A percentile compares a stretch with the other conserved stretches of the same genome.
These are phyloP conservation scores for Drosophila mimica DNA, from an alignment of 2,888 invertebrate species.

Conservation along the genomic window DNA sequence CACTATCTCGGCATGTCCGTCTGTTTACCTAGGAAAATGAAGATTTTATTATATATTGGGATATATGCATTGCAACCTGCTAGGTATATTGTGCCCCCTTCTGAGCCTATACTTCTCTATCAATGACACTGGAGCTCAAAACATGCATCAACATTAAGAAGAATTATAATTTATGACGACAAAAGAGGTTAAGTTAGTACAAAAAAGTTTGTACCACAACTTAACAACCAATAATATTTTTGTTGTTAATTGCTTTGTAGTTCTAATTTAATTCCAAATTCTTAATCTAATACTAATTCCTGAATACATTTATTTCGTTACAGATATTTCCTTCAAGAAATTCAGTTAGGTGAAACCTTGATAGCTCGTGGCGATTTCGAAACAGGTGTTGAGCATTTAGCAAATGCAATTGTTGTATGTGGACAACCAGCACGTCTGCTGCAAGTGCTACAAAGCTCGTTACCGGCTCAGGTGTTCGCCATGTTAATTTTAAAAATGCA, in stretches of 20 bases:
- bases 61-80: not conserved
- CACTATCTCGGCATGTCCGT: not conserved
- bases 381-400: constrained; percentile 97
- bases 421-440: constrained; percentile 88
- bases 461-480: constrained; percentile 97
- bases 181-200: too few relatives aligned
- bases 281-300: not conserved
- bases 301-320: constrained; percentile 42
- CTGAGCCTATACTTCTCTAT: too few relatives aligned
- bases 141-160: too few relatives aligned
- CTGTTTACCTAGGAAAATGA: not conserved
- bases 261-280: not conserved
- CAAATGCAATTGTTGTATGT: constrained; percentile 98
- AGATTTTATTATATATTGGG: not conserved
- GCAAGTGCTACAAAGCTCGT: constrained; percentile 93
- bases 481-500: constrained; percentile 91
- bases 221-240: too few relatives aligned
- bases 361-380: constrained; percentile 94
- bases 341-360: constrained; percentile 97
- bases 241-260: too few relatives aligned
- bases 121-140: too few relatives aligned
- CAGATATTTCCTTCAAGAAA: constrained; percentile 88
- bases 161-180: too few relatives aligned
- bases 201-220: too few relatives aligned
- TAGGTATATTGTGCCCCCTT: too few relatives aligned